phyloP scores from a whole-genome alignment of 2,797 vertebrate species.

The Hephaestus fuliginosus region DNA sequence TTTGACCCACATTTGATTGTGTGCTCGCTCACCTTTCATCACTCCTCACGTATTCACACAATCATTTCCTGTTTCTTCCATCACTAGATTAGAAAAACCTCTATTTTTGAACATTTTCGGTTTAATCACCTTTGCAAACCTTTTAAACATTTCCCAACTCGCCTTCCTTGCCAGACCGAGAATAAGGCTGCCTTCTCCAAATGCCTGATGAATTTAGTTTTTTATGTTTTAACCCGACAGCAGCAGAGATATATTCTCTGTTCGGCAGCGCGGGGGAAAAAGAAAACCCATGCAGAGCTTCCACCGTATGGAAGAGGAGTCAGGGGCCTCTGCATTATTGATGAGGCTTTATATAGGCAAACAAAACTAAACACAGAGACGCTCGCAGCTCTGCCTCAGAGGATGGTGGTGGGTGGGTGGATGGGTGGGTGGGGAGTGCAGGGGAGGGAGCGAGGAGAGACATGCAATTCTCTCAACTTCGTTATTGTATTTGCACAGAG shows the following conservation, averaged over 20 bases:
- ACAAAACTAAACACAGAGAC: conserved; percentile 79
- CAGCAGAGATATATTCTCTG: conserved; percentile 35
- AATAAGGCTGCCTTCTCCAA: not conserved
- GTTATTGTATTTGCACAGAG: conserved; percentile 67
- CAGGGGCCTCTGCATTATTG: conserved; percentile 82
- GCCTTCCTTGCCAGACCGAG: not conserved
- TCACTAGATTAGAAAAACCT: not conserved
- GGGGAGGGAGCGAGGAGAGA: conserved; percentile 57
- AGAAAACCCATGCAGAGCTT: conserved; percentile 58
- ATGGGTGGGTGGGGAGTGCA: conserved; percentile 51
- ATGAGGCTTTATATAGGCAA: conserved; percentile 84
- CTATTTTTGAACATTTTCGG: not conserved
- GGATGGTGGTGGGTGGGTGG: conserved; percentile 39
- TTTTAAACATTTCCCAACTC: conserved; percentile 19
- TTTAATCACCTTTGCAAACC: conserved; percentile 17
- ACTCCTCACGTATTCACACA: not conserved
- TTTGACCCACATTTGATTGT: conserved; percentile 1
- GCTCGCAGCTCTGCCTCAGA: conserved; percentile 71
- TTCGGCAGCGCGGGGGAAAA: conserved; percentile 44
- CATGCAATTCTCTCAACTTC: conserved; percentile 68
- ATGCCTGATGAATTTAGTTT: conserved; percentile 35
- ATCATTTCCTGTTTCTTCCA: not conserved
- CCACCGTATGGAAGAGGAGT: conserved; percentile 78
- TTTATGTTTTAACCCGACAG: conserved; percentile 36
- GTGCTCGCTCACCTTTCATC: conserved; percentile 20